Base-by-base conservation (phyloP, 2,888 invertebrate species). In the Parelbella ahira region DNA sequence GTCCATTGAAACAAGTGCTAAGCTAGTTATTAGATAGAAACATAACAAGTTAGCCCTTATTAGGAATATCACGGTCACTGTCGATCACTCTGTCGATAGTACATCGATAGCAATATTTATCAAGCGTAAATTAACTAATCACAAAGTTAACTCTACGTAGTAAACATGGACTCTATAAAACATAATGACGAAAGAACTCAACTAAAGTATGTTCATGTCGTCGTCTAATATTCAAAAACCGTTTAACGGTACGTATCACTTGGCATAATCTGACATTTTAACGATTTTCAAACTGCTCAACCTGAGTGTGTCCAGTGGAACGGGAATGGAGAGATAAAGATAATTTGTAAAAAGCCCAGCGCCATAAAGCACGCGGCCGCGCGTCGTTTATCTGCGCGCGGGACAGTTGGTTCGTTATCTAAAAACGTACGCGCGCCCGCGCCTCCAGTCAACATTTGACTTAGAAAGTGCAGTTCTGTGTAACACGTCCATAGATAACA, bases 401-500 rank as follows among this genome's bases (percentile, higher is more conserved):
- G 79, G 81, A 74, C 79, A 78, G 82, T 73, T 71, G 61, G 54
- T 60, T 56, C 62, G 65, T 84, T 86, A 86, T 86, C 86, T 86
- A 66, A 66, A 62, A 69, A 68, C 64, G 66, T 65, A 47, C 46
- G 47, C 61, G 12, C 63, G 63, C 70, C 70, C 71, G 74, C 76
- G 74, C 76, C 77, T 73, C 68, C 56, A 74, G 60, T 68, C 78
- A 87, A 87, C 73, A 84, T 87, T 86, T 84, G 72, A 75, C 63
- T 76, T 84, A 84, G 86, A 87, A 86, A 87, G 87, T 87, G 84
- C 78, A 76, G 79, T 83, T 81, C 71, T 82, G 75, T 86, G 87
- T 86, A 80, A 72, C 70, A 67, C 71, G 79, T 74, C 56, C 61
- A 64, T 51, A 79, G 79, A 83, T 83, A 81, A 79, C 60, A 56